Evolutionary conservation across 1,140 invertebrate species (phyloP).

Genomic region (Drosophila tsacasi): DNA sequence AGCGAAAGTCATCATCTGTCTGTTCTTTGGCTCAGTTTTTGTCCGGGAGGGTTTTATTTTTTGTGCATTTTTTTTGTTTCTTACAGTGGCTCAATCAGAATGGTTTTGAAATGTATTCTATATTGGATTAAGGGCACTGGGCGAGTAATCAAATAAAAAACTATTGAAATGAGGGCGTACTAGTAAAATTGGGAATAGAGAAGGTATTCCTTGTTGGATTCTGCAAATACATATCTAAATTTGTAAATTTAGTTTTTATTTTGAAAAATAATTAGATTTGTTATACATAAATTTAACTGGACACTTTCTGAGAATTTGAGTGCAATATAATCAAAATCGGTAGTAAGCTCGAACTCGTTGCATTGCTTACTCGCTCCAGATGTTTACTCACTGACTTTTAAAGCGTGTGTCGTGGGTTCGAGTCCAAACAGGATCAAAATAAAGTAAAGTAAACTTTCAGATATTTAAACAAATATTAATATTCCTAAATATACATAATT

Average conservation of each 20-base stretch:
- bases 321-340: background rate
- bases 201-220: background rate
- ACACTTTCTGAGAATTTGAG: background rate
- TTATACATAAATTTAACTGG: too few species aligned
- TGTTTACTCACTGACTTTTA: too few species aligned
- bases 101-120: conserved; percentile 13
- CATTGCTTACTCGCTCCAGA: too few species aligned
- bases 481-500: too few species aligned
- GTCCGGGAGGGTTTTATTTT: background rate
- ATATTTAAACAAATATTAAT: background rate
- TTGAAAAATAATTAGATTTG: too few species aligned
- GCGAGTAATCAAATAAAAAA: conserved; percentile 33
- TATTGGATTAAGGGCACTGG: conserved; percentile 34
- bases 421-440: background rate
- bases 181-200: background rate
- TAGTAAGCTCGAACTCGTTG: too few species aligned
- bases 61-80: background rate
- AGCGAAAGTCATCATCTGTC: conserved; percentile 57
- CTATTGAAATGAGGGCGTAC: conserved; percentile 8
- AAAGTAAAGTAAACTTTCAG: background rate
- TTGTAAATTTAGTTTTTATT: too few species aligned
- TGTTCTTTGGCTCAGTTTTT: conserved; percentile 11
- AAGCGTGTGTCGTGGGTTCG: background rate
- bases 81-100: conserved; percentile 23
- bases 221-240: too few species aligned